phyloP scores from a whole-genome alignment of 2,797 vertebrate species.

The Psittacula derbiana region DNA sequence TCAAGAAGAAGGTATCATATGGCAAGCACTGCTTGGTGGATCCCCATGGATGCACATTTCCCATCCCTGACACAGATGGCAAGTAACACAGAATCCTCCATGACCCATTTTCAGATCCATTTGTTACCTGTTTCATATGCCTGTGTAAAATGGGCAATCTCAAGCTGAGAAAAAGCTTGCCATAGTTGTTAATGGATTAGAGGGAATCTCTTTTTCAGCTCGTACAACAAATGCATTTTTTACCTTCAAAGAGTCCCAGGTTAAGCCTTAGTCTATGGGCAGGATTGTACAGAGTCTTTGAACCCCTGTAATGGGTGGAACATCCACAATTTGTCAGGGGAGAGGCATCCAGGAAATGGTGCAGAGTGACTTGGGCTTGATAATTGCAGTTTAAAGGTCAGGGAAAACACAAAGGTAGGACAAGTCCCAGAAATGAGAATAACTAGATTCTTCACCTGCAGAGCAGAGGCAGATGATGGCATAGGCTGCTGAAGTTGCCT shows the following conservation, averaged over 20 bases:
- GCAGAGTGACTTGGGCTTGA: background rate
- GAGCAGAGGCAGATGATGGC: background rate
- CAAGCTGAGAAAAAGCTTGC: conserved; percentile 25
- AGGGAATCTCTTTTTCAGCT: conserved; percentile 48
- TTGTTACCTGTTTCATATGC: conserved; percentile 41
- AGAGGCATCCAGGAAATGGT: background rate
- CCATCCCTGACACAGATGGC: background rate
- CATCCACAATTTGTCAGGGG: background rate
- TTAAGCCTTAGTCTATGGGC: background rate
- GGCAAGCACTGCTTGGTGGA: background rate
- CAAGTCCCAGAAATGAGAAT: background rate
- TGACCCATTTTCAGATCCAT: conserved; percentile 45
- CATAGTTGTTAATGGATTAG: conserved; percentile 39
- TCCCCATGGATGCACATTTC: background rate
- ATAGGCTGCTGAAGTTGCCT: background rate
- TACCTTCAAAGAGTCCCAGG: background rate
- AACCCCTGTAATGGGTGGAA: accelerated
- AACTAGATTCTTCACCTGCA: background rate
- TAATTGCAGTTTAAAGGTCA: background rate
- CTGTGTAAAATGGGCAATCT: background rate
- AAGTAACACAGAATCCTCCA: background rate
- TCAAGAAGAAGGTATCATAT: background rate
- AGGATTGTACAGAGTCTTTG: background rate
- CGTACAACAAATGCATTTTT: conserved; percentile 2
- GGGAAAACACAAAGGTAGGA: background rate